Evolutionary conservation across 2,797 vertebrate genomes (phyloP), one percentile per base, ranked within the genome.

Genomic region (Coracias cyanogaster): DNA sequence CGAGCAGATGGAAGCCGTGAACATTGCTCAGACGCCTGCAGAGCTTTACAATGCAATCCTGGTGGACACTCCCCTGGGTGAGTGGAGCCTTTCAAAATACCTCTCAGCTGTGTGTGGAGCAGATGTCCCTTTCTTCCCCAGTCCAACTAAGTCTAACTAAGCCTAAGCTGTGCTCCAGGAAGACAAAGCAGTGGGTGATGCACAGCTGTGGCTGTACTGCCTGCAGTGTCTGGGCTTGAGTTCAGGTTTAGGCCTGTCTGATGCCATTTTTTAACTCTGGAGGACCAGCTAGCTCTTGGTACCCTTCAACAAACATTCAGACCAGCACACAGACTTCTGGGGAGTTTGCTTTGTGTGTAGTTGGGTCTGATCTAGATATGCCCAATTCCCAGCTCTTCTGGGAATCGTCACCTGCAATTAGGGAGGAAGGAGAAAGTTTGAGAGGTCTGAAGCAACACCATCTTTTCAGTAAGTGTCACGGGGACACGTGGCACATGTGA

Each of bases 41-140:
- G 99, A 99, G 96, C 99, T 99, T n/a, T 99, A 99, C 98, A 99
- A 99, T 78, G 99, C 99, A 91, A 99, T 99, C 96, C 98, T 99
- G 97, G 99, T 99, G 96, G 99, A 99, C 98, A 99, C 99, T 3
- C 99, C 99, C 19, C 98, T 99, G 52, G 99, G 99, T 99, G 97
- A 98, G 98, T 60, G 3, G 12, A 83, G 67, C 71, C 12, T 12
- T 77, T 90, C 62, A 48, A 62, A 89, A 57, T 48, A 24, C 51
- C 25, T 70, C 67, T 84, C 60, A 70, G 66, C 86, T 87, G 31
- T 46, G 19, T 58, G 28, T 57, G 43, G 31, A 92, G 43, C 89
- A 94, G 39, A 61, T 88, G 82, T 82, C 66, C 52, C 35, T 78
- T 65, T 81, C n/a, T 43, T 10, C 46, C 10, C 3, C 3, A 11